phyloP scores from a whole-genome alignment of 2,888 invertebrate species.

The Physocephala rufipes region DNA sequence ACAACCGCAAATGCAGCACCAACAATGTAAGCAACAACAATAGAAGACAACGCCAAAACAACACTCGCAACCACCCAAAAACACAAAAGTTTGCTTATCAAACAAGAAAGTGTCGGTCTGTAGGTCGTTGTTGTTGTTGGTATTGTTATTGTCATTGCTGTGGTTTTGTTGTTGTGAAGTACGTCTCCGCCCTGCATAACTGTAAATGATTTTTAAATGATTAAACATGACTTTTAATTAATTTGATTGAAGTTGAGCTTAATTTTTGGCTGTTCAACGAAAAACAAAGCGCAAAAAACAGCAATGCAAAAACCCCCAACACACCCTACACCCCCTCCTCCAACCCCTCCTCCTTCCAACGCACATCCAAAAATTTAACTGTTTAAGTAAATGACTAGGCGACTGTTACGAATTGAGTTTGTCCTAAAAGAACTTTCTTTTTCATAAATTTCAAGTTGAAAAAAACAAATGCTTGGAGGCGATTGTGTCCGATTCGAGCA shows the following conservation, averaged over 20 bases:
- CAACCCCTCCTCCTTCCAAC: too few relatives aligned
- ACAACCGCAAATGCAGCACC: constrained; percentile 4
- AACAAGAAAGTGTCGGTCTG: constrained; percentile 4
- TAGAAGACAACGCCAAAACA: neutral
- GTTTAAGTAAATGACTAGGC: too few relatives aligned
- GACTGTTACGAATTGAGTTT: too few relatives aligned
- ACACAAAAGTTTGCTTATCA: neutral
- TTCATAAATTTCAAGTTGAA: constrained; percentile 31
- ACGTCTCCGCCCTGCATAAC: constrained; percentile 29
- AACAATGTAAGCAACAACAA: constrained; percentile 4
- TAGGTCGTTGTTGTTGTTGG: constrained; percentile 6
- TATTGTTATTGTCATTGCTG: neutral
- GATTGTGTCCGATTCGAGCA: neutral
- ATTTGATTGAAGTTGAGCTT: constrained; percentile 35
- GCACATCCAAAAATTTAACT: too few relatives aligned
- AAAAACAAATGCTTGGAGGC: constrained; percentile 18
- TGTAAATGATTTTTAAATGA: constrained; percentile 38
- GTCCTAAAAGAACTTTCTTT: constrained; percentile 25
- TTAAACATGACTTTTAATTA: constrained; percentile 37
- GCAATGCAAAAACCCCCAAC: too few relatives aligned
- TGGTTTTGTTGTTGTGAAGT: constrained; percentile 10
- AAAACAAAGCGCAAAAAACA: neutral
- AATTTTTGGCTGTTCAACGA: constrained; percentile 15
- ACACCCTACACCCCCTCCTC: too few relatives aligned
- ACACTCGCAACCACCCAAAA: too few relatives aligned